Evolutionary conservation across 2,113 vertebrate species (phyloP).

Genomic region (Atlantisia rogersi): DNA sequence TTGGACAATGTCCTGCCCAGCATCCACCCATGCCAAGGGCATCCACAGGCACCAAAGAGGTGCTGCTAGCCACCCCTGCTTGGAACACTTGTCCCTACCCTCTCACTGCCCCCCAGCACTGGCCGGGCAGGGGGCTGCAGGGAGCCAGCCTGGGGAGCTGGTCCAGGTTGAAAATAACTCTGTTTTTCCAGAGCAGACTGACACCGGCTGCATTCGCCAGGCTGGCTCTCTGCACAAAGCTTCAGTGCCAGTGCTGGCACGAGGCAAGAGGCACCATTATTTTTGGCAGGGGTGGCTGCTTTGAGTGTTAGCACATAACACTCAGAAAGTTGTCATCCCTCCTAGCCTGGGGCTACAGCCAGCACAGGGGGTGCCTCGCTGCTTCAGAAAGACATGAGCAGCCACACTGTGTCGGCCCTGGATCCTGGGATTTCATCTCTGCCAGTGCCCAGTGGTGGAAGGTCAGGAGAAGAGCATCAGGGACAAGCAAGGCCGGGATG

Average conservation of each 20-base stretch:
- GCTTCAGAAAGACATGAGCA: neutral
- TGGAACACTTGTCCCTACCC: neutral
- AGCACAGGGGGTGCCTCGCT: neutral
- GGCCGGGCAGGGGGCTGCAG: neutral
- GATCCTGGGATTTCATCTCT: neutral
- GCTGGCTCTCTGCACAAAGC: neutral
- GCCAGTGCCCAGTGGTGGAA: neutral
- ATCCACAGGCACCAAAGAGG: neutral
- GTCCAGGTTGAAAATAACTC: conserved; percentile 55
- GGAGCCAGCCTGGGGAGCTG: conserved; percentile 6
- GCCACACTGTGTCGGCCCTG: neutral
- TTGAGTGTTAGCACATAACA: neutral
- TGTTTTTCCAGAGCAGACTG: conserved; percentile 44
- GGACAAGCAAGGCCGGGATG: neutral
- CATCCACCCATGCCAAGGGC: neutral
- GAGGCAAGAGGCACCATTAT: conserved; percentile 17
- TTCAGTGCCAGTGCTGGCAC: conserved; percentile 35
- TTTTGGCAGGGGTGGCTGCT: conserved; percentile 25
- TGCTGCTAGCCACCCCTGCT: neutral
- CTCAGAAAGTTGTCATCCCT: conserved; percentile 9
- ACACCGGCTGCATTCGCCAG: conserved; percentile 38
- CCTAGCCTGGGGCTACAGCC: neutral
- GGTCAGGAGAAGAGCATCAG: neutral
- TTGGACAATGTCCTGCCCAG: neutral
- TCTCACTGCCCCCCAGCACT: neutral